Evolutionary conservation across 2,797 vertebrate genomes (phyloP).

Genomic region (Lepilemur ruficaudatus): DNA sequence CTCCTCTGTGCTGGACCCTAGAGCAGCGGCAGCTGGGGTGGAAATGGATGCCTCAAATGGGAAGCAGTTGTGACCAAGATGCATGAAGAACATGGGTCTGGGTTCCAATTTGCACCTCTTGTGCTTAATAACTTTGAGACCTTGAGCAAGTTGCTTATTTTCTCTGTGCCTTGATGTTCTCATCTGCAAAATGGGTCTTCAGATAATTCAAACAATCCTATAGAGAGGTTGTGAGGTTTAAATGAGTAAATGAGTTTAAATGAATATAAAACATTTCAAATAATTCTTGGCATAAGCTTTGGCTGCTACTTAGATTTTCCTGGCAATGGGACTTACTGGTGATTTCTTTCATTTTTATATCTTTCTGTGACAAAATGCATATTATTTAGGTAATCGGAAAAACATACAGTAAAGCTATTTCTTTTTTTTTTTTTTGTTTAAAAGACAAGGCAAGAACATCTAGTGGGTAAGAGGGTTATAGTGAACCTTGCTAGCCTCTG

Average conservation of each 20-base stretch:
- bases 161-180: not conserved
- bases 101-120: not conserved
- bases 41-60: accelerated
- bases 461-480: not conserved
- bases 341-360: not conserved
- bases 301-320: not conserved
- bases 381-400: not conserved
- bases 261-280: not conserved
- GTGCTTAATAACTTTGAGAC: not conserved
- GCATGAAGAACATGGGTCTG: not conserved
- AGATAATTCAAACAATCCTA: not conserved
- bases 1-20: not conserved
- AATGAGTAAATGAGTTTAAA: not conserved
- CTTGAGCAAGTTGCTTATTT: not conserved
- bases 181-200: not conserved
- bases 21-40: not conserved
- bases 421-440: not conserved
- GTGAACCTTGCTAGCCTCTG: not conserved
- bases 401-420: not conserved
- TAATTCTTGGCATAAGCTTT: not conserved
- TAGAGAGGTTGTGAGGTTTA: not conserved
- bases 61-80: not conserved
- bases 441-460: not conserved
- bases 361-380: not conserved
- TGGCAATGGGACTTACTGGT: not conserved